phyloP scores from a whole-genome alignment of 2,888 invertebrate genomes.

The Petrolisthes manimaculis region DNA sequence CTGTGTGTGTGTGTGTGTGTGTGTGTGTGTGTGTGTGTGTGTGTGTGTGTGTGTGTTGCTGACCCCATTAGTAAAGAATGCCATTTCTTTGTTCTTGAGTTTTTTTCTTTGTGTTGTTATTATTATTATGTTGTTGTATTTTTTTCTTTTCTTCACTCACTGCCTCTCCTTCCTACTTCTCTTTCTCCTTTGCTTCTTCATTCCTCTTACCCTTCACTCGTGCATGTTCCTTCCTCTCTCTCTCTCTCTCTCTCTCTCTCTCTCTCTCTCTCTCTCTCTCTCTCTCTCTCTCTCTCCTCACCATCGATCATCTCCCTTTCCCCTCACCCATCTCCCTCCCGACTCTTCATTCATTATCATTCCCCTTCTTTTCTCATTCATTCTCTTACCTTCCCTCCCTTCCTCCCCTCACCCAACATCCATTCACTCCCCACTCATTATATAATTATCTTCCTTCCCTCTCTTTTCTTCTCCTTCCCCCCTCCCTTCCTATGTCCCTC shows the following conservation, averaged over 20 bases:
- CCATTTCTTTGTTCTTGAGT: too few relatives aligned
- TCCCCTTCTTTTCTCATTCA: neutral
- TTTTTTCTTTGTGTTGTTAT: too few relatives aligned
- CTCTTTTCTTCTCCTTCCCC: neutral
- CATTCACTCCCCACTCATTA: neutral
- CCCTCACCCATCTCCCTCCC: neutral
- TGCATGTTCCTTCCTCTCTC: too few relatives aligned
- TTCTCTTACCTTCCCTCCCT: neutral
- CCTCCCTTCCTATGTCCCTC: neutral
- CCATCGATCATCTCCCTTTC: neutral
- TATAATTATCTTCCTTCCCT: neutral
- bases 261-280: constrained; percentile 7
- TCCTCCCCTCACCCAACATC: neutral
- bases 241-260: neutral
- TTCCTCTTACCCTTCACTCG: too few relatives aligned
- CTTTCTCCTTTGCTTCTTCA: too few relatives aligned
- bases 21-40: too few relatives aligned
- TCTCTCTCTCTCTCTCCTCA: neutral
- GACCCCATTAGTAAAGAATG: too few relatives aligned
- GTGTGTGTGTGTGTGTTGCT: too few relatives aligned
- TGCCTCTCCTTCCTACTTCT: too few relatives aligned
- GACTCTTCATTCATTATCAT: neutral
- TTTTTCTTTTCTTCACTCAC: too few relatives aligned
- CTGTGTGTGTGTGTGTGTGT: too few relatives aligned
- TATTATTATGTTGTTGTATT: too few relatives aligned